phyloP scores from a whole-genome alignment of 2,888 invertebrate species.

The Mechanitis mazaeus region DNA sequence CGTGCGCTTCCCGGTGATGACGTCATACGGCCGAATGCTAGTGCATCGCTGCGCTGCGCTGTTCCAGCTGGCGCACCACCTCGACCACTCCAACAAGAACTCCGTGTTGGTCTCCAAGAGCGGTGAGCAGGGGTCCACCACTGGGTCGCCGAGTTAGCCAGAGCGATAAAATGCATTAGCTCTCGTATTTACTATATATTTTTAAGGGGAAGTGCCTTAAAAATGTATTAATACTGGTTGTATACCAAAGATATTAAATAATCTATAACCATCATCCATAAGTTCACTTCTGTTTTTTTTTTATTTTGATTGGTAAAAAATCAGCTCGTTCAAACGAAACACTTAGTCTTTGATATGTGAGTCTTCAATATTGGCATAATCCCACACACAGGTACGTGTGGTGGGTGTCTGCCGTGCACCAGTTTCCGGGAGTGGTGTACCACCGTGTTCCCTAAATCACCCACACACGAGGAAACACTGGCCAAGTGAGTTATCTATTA shows the following conservation, averaged over 20 bases:
- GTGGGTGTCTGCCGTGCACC: slow-evolving; percentile 65
- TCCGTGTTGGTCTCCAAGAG: slow-evolving; percentile 92
- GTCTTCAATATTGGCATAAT: neutral
- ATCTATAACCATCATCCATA: too few relatives aligned
- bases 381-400: slow-evolving; percentile 50
- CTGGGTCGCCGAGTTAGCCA: too few relatives aligned
- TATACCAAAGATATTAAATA: too few relatives aligned
- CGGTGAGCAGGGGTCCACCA: slow-evolving; percentile 37
- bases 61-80: slow-evolving; percentile 95
- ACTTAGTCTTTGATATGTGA: neutral
- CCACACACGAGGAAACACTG: slow-evolving; percentile 42
- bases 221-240: too few relatives aligned
- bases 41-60: slow-evolving; percentile 95
- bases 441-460: slow-evolving; percentile 52
- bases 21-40: slow-evolving; percentile 97
- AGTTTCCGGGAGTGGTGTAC: slow-evolving; percentile 67
- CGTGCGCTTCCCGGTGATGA: slow-evolving; percentile 93
- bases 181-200: too few relatives aligned
- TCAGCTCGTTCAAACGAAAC: too few relatives aligned
- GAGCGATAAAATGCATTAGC: too few relatives aligned
- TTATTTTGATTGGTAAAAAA: too few relatives aligned
- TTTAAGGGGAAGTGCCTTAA: too few relatives aligned
- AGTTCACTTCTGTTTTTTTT: too few relatives aligned
- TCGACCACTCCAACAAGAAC: slow-evolving; percentile 88
- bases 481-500: slow-evolving; percentile 47